phyloP scores from a whole-genome alignment of 2,113 vertebrate genomes.

The Podarcis muralis region DNA sequence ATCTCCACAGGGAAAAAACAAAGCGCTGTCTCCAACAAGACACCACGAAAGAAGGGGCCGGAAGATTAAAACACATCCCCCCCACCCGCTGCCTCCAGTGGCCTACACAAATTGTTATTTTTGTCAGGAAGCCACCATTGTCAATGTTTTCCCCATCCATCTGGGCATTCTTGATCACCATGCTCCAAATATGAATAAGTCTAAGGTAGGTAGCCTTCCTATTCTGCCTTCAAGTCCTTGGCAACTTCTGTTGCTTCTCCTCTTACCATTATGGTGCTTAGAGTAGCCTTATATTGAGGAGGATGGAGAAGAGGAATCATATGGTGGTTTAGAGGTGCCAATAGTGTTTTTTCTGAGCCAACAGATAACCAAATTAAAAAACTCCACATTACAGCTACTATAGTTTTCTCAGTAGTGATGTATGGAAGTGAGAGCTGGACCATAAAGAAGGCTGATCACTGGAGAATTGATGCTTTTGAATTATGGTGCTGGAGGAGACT shows the following conservation, averaged over 20 bases:
- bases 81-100: background rate
- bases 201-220: background rate
- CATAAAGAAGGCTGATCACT: too few relatives aligned
- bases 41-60: slow-evolving; percentile 53
- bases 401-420: too few relatives aligned
- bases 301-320: too few relatives aligned
- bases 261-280: background rate
- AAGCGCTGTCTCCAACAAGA: slow-evolving; percentile 69
- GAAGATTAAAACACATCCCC: slow-evolving; percentile 49
- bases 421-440: too few relatives aligned
- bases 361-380: background rate
- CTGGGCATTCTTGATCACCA: slow-evolving; percentile 5
- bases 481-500: too few relatives aligned
- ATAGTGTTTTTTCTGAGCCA: slow-evolving; percentile 1
- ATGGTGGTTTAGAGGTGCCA: background rate
- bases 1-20: slow-evolving; percentile 74
- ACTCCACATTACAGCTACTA: background rate
- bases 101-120: slow-evolving; percentile 45
- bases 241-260: background rate
- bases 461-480: too few relatives aligned
- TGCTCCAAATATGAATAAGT: background rate
- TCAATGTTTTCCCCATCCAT: slow-evolving; percentile 27
- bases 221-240: slow-evolving; percentile 20
- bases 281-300: background rate
- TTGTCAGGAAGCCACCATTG: slow-evolving; percentile 30